A percentile compares a stretch with the other conserved stretches of the same genome.
These are phyloP conservation scores for Xyliphius kryptos DNA, from an alignment of 2,113 vertebrate genomes.

Conservation along the genomic window DNA sequence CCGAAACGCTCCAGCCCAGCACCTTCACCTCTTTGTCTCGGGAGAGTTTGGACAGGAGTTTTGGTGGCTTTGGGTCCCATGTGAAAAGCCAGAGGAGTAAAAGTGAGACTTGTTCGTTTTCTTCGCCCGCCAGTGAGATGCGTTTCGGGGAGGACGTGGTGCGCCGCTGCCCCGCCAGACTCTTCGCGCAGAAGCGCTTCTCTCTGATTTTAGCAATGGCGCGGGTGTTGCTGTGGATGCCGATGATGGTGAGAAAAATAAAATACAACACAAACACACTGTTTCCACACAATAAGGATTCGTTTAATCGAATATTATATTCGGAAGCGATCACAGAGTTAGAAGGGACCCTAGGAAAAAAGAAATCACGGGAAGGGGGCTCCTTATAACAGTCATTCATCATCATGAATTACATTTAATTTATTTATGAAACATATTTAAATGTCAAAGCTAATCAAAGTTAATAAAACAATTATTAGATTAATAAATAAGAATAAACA, in stretches of 20 bases:
- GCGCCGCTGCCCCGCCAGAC: slow-evolving; percentile 57
- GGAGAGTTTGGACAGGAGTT: slow-evolving; percentile 63
- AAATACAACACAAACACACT: too few species aligned
- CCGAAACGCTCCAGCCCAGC: slow-evolving; percentile 62
- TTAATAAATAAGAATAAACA: too few species aligned
- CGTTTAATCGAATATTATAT: too few species aligned
- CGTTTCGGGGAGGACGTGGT: slow-evolving; percentile 30
- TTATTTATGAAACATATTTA: too few species aligned
- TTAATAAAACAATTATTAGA: too few species aligned
- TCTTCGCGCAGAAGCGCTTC: slow-evolving; percentile 90
- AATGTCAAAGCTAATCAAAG: too few species aligned
- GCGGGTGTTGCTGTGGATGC: slow-evolving; percentile 86
- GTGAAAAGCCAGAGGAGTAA: slow-evolving; percentile 49
- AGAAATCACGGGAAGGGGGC: too few species aligned
- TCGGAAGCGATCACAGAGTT: too few species aligned
- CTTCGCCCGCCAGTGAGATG: slow-evolving; percentile 34
- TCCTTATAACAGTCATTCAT: too few species aligned
- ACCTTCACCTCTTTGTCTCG: slow-evolving; percentile 55
- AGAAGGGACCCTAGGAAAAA: too few species aligned
- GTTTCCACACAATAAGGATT: too few species aligned
- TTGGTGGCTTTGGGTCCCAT: slow-evolving; percentile 53
- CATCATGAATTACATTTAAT: too few species aligned
- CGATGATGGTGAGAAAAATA: slow-evolving; percentile 92
- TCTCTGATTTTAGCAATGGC: slow-evolving; percentile 83
- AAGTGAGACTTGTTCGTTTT: slow-evolving; percentile 39